Conservation (phyloP, 2,113 vertebrate species). For the Gopherus evgoodei region DNA sequence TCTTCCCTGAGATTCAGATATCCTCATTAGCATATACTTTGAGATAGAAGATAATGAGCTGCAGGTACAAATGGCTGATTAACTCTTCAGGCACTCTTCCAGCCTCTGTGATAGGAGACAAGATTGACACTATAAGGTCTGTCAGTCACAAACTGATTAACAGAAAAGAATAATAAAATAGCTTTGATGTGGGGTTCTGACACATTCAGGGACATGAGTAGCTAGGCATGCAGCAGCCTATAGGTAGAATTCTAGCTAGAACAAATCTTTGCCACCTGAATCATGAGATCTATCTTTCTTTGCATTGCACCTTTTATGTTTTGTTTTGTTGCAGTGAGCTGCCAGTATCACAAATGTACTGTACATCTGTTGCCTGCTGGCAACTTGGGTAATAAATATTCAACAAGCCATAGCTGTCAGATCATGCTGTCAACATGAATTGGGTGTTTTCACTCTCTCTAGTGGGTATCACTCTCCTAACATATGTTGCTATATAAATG, state of each 20-base stretch:
- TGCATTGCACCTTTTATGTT: not conserved
- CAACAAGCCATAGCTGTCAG: not conserved
- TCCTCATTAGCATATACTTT: slow-evolving; percentile 50
- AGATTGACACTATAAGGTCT: slow-evolving; percentile 6
- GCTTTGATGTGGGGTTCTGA: not conserved
- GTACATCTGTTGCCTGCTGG: slow-evolving; percentile 20
- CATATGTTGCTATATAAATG: not conserved
- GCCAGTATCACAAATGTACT: not conserved
- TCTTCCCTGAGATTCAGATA: slow-evolving; percentile 9
- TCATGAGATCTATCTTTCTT: not conserved
- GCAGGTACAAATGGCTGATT: slow-evolving; percentile 50
- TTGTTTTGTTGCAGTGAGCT: not conserved
- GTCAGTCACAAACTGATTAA: not conserved
- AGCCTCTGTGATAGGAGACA: slow-evolving; percentile 10
- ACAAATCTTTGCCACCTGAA: not conserved
- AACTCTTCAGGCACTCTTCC: slow-evolving; percentile 34
- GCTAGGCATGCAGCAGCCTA: not conserved
- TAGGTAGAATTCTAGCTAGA: not conserved
- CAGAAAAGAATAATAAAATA: slow-evolving; percentile 29
- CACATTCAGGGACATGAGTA: not conserved
- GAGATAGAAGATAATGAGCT: slow-evolving; percentile 25
- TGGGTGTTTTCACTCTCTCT: slow-evolving; percentile 18
- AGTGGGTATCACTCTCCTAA: not conserved
- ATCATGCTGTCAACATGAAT: not conserved
- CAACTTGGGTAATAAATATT: slow-evolving; percentile 8